Percentiles rank a stretch among this genome's conserved stretches.
These are phyloP conservation scores for Pteronura brasiliensis DNA, from an alignment of 2,113 vertebrate genomes.

Conservation along the genomic window DNA sequence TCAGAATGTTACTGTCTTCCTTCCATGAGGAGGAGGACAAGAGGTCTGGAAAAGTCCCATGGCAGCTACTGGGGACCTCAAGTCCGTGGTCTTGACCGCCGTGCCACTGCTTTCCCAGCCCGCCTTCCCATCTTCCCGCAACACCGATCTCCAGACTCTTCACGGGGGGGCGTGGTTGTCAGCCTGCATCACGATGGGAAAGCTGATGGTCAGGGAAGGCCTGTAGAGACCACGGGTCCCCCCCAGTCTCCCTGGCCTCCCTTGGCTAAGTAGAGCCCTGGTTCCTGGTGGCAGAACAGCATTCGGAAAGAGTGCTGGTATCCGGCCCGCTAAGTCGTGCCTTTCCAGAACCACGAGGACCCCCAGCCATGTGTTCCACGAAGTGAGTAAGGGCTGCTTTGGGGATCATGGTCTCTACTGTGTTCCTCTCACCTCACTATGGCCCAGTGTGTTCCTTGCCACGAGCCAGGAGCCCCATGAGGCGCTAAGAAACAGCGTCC, in stretches of 20 bases:
- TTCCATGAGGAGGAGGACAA: neutral
- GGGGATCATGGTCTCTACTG: neutral
- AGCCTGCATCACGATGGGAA: neutral
- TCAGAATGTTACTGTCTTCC: neutral
- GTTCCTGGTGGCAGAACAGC: too few relatives aligned
- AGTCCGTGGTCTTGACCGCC: neutral
- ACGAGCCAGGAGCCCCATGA: neutral
- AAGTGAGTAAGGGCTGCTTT: neutral
- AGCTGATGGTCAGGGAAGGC: neutral
- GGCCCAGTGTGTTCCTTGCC: neutral
- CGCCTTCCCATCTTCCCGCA: neutral
- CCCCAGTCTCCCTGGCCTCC: neutral
- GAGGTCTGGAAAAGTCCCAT: neutral
- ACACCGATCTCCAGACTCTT: neutral
- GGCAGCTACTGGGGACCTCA: too few relatives aligned
- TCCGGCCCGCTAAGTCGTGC: fast-evolving
- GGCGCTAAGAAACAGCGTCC: neutral
- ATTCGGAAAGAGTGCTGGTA: fast-evolving
- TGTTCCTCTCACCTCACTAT: neutral
- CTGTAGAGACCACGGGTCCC: neutral
- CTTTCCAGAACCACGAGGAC: neutral
- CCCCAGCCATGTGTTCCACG: neutral
- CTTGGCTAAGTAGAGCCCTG: neutral
- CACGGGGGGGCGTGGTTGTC: neutral
- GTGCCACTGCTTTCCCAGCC: fast-evolving